Conservation (phyloP, 2,113 vertebrate species). For the Pelvicachromis taeniatus region DNA sequence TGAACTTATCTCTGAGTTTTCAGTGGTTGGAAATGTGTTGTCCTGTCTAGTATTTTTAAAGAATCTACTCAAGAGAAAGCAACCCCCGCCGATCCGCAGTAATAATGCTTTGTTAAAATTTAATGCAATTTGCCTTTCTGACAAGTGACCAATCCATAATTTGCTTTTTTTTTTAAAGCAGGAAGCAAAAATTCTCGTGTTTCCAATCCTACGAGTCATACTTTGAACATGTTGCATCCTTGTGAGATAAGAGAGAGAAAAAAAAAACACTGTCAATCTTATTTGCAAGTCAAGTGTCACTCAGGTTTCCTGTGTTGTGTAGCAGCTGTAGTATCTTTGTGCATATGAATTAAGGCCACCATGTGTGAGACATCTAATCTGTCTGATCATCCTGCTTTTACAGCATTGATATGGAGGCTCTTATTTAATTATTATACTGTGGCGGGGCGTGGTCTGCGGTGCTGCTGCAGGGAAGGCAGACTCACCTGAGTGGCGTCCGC, state of each 20-base stretch:
- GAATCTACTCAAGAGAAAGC: background rate
- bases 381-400: conserved; percentile 25
- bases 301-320: conserved; percentile 25
- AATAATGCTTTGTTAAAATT: conserved; percentile 8
- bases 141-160: conserved; percentile 9
- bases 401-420: conserved; percentile 34
- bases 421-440: conserved; percentile 35
- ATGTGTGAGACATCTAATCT: conserved; percentile 47
- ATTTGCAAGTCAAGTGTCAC: conserved; percentile 58
- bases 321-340: conserved; percentile 47
- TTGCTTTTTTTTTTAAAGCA: background rate
- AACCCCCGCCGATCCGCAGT: background rate
- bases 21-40: background rate
- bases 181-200: background rate
- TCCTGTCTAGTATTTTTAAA: background rate
- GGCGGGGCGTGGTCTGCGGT: too few relatives aligned
- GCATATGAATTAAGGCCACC: conserved; percentile 40
- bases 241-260: conserved; percentile 41
- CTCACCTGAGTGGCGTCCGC: too few relatives aligned
- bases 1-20: background rate
- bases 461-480: too few relatives aligned
- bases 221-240: conserved; percentile 19
- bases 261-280: conserved; percentile 36
- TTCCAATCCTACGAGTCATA: background rate
- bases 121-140: background rate